Base-by-base conservation (phyloP, 1,140 invertebrate genomes). In the Bombus difficillimus region DNA sequence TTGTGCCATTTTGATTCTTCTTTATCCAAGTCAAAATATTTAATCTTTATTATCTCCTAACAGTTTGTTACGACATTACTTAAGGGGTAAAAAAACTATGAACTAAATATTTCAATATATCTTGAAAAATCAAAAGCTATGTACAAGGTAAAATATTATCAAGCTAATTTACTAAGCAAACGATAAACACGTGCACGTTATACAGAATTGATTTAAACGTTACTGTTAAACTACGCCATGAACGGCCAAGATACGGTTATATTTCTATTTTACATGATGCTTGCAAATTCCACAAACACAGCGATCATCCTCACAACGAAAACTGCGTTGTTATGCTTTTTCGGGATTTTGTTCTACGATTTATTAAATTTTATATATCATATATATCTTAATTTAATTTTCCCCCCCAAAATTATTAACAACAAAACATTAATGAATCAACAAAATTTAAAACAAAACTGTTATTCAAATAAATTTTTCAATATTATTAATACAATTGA, bases 221-320 rank as follows among this genome's bases (percentile, higher is more conserved):
- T 69, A 34, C 28, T 73, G 81, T 81, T 73, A 22, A 81, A 81
- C 68, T 85, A 68, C 71, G 37, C 37, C 4, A 62, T 28, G n/a
- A 12, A 37, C 18, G 28, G 5, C 34, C 22, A 74, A 4, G 53
- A 28, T 32, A 57, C n/a, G 68, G 15, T 85, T 81, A 43, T n/a
- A 47, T 74, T 81, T 39, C 34, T 85, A 68, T 73, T 85, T 53
- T 28, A 28, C 77, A 80, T 28, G n/a, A 64, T 53, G 69, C 28
- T 39, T 74, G 83, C 83, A 25, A 74, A 85, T 85, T 81, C 78
- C 71, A 53, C 25, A 62, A 28, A 25, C 6, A 6, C 4, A 9
- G 8, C 18, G 2, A 8, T 3, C 13, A 53, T 32, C 4, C 4
- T 10, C 22, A 57, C 39, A 13, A 34, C 25, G 0, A n/a, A 25